Conservation (phyloP, 2,888 invertebrate genomes). For the Panopea generosa region DNA sequence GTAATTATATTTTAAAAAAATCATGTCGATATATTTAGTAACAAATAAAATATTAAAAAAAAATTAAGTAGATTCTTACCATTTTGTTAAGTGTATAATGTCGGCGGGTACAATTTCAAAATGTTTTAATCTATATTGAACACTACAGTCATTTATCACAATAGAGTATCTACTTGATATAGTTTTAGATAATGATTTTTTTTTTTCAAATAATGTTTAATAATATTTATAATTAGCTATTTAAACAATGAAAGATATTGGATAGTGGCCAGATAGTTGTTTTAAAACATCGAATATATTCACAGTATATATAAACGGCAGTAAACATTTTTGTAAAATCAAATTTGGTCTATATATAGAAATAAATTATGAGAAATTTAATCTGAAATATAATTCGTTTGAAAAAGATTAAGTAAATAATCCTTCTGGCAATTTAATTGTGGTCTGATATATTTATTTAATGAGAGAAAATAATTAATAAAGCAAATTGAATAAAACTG, state of each 20-base stretch:
- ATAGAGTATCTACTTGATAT: conserved; percentile 2
- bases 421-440: neutral
- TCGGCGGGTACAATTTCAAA: conserved; percentile 3
- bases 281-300: conserved; percentile 1
- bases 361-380: conserved; percentile 3
- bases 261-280: conserved; percentile 3
- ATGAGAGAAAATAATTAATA: conserved; percentile 2
- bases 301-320: conserved; percentile 1
- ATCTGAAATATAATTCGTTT: conserved; percentile 3
- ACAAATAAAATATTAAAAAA: too few relatives aligned
- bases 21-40: too few relatives aligned
- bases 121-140: conserved; percentile 2
- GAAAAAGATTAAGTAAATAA: conserved; percentile 1
- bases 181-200: neutral
- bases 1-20: conserved; percentile 3
- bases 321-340: neutral
- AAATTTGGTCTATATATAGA: conserved; percentile 3
- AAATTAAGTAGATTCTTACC: conserved; percentile 3
- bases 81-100: conserved; percentile 1
- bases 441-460: conserved; percentile 2
- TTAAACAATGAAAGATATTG: conserved; percentile 2
- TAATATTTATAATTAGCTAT: neutral
- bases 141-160: conserved; percentile 2
- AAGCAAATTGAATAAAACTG: conserved; percentile 1
- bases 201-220: conserved; percentile 1